Evolutionary conservation across 2,888 invertebrate species (phyloP), one percentile per base, ranked within the genome.

Genomic region (Molanna angustata): DNA sequence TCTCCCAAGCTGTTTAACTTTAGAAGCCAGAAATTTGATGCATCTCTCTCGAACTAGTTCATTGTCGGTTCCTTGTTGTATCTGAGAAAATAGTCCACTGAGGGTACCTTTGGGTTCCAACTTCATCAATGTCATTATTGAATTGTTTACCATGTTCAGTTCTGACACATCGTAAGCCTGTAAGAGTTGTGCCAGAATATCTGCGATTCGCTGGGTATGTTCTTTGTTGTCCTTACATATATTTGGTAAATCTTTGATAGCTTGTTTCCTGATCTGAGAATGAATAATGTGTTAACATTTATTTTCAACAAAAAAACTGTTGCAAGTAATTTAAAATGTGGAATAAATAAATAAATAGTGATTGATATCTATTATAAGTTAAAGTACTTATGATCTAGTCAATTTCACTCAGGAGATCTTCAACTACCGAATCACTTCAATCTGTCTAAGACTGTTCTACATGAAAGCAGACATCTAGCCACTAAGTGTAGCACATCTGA

Each of bases 171-270:
- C 94, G 60, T 93, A 90, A 17, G 92, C 84, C 67, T 92, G 90
- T 52, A 97, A 74, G 37, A 98, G 75, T 67, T 98, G 97, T 3
- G 92, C 88, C 54, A 97, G 77, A 57, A 96, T 92, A 68, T 95
- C 94, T 9, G 94, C 90, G 63, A 97, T 89, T 70, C 89, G 88
- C 27, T 85, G 82, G 1, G 94, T 85, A 65, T 90, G 86, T 60
- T 89, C 89, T 61, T 88, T 87, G 54, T 84, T 85, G 61, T 89
- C 91, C 69, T 90, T 90, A 66, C 94, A 95, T 53, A 97, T 75
- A 35, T 82, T 78, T 9, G 95, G 93, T 57, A 98, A 76, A 67
- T 92, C 90, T 72, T 93, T 94, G 61, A 95, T 94, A 11, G 94
- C 95, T 76, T 93, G 93, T 65, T 94, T 94, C 16, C 95, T 82